Evolutionary conservation across 2,113 vertebrate species (phyloP).

Genomic region (Colinus virginianus): DNA sequence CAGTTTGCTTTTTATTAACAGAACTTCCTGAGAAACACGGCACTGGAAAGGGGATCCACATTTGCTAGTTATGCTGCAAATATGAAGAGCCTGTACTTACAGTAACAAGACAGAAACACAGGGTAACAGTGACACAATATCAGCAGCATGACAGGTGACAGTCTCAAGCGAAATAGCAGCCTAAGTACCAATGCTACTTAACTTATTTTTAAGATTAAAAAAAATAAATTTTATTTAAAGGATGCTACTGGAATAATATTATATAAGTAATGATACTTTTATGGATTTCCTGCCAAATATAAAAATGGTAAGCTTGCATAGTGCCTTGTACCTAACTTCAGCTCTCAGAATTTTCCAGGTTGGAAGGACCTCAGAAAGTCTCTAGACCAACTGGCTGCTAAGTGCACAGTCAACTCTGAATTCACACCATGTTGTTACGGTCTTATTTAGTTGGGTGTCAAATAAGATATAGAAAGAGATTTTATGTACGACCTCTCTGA

Average conservation of each 20-base stretch:
- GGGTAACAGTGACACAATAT: neutral
- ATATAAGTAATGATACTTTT: neutral
- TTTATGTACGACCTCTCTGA: neutral
- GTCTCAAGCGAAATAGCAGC: neutral
- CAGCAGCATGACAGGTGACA: neutral
- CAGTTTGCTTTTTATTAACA: neutral
- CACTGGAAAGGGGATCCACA: fast-evolving
- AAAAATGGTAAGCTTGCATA: neutral
- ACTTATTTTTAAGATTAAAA: neutral
- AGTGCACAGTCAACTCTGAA: neutral
- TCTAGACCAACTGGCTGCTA: neutral
- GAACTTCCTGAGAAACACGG: neutral
- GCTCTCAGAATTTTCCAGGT: neutral
- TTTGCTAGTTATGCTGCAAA: neutral
- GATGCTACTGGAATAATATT: neutral
- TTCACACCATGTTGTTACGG: neutral
- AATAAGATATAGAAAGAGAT: neutral
- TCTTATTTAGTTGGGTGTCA: neutral
- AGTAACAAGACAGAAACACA: neutral
- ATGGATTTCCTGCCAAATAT: neutral
- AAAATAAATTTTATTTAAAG: neutral
- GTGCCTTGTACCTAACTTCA: neutral
- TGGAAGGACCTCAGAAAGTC: neutral
- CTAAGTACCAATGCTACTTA: neutral
- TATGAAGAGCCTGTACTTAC: neutral